Base-by-base conservation (phyloP, 2,113 vertebrate species). In the Pseudorhombus dupliciocellatus region DNA sequence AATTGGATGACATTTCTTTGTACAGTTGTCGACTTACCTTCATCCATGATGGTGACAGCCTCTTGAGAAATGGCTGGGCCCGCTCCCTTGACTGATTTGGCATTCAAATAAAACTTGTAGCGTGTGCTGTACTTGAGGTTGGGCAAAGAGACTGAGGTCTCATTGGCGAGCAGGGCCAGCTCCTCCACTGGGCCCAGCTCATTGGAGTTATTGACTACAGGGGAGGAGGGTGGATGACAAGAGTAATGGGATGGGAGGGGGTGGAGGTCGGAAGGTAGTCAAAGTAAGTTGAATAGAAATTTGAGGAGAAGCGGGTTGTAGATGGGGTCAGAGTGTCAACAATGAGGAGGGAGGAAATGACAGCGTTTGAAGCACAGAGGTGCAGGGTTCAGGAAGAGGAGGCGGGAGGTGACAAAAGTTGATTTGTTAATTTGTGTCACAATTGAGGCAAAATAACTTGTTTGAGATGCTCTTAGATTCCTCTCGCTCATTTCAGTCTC, bases 41-140 rank as follows among this genome's bases (percentile, higher is more conserved):
- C 95, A 63, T 98, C 95, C 93, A 95, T 89, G 89, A 95, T 90
- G 70, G 96, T 97, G 85, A 95, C 79, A 37, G 93, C 95, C 89
- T 99, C 98, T 84, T 96, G 94, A 63, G 95, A 95, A 84, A 95
- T 89, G 75, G 92, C 92, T 59, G 84, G 95, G 83, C 98, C 97
- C 11, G 93, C 76, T 90, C 98, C 97, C 74, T 87, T 93, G 44
- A 80, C 82, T 58, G 97, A 98, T 90, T 94, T 94, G 44, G 98
- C 98, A 2, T 91, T 95, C 86, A 98, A 95, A 89, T 97, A 97
- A 91, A 99, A 98, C 92, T 97, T 98, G 92, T 99, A 99, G 81
- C 95, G 95, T 25, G 96, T 98, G 89, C 95, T 97, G 91, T 96
- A 95, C 93, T 96, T 96, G 91, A 99, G 95, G 87, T 95, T 92